Base-by-base conservation (phyloP, 2,888 invertebrate genomes). In the Lingula anatina region DNA sequence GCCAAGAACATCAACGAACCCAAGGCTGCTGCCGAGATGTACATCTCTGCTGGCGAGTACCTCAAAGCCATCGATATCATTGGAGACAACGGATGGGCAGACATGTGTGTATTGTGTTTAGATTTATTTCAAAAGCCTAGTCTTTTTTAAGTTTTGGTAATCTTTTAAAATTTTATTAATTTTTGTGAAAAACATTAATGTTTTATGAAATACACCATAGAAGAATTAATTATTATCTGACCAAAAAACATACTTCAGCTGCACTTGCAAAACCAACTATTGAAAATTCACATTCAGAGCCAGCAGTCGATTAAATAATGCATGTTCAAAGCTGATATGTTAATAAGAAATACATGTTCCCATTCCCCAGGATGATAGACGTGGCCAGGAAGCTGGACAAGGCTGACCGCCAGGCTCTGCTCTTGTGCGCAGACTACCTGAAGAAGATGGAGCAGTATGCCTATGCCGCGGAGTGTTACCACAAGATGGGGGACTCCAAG, bases 21-120 rank as follows among this genome's bases (percentile, higher is more conserved):
- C 2, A 84, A 90, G 58, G 91, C 93, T 12, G 96, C 96, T 3
- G 94, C 93, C 0, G 94, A 96, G 79, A 89, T 96, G 86, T 90
- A 93, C 74, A 82, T 96, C 18, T 88, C 92, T 12, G 94, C 94
- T 0, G 96, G 96, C 0, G 97, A 96, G 73, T 85, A 88, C 46
- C 81, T 86, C 59, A 84, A 88, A 56, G 97, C 97, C 0, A 89
- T 96, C 47, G 88, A 90, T 57, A 90, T 99, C 65, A 90, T 95
- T 66, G 90, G 91, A 0, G 89, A 93, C 64, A 86, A 91, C 70
- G 90, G 89, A 45, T 92, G 94, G 86, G 63, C 78, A 5, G 82
- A 82, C 48, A 78, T 80, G 81, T 81, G n/a, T n/a, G n/a, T n/a
- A n/a, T n/a, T n/a, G n/a, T n/a, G n/a, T n/a, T n/a, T n/a, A n/a